Evolutionary conservation across 2,113 vertebrate species (phyloP).

Genomic region (Onychostruthus taczanowskii): DNA sequence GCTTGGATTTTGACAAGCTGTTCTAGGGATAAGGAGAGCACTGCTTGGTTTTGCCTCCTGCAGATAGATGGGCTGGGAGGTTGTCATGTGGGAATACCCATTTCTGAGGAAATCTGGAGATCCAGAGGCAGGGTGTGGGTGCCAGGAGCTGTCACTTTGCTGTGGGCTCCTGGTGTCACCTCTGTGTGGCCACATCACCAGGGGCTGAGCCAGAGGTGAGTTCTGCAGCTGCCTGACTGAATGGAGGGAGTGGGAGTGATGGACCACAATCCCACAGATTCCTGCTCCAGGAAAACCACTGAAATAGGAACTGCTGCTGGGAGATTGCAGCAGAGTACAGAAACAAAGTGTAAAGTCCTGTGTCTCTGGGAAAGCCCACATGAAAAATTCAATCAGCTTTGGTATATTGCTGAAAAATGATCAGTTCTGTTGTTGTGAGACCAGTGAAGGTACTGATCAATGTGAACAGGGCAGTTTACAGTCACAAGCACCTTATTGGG

Average conservation of each 20-base stretch:
- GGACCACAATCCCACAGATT: not conserved
- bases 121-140: not conserved
- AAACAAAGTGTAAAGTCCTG: not conserved
- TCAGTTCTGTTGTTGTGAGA: not conserved
- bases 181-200: not conserved
- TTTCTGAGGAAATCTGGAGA: not conserved
- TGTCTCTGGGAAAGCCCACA: not conserved
- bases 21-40: not conserved
- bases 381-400: not conserved
- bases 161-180: not conserved
- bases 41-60: not conserved
- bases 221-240: not conserved
- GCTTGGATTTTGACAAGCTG: not conserved
- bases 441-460: not conserved
- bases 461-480: not conserved
- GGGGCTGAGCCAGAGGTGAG: not conserved
- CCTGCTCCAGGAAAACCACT: not conserved
- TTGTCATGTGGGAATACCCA: not conserved
- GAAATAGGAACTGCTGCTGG: not conserved
- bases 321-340: not conserved
- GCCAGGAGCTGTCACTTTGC: not conserved
- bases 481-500: not conserved
- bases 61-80: not conserved
- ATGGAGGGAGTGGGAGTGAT: not conserved
- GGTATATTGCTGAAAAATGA: not conserved